Evolutionary conservation across 2,113 vertebrate genomes (phyloP), one percentile per base, ranked within the genome.

Genomic region (Phaethon lepturus): DNA sequence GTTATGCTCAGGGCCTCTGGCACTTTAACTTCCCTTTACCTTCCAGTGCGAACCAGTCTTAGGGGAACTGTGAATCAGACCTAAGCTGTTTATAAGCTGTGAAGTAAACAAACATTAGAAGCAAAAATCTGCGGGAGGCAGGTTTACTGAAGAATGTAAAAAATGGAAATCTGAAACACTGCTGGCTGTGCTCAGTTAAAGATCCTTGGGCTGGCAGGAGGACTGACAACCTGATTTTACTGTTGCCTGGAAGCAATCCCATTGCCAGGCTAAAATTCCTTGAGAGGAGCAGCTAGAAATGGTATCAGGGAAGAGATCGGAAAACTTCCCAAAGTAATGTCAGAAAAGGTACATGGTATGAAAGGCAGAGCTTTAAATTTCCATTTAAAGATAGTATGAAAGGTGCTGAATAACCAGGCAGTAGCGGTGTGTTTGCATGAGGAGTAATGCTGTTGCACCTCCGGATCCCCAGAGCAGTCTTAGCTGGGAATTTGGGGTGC

Each of bases 81-180:
- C 68, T 78, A 52, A 86, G 33, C 73, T 95, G 79, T 91, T 91
- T 88, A 83, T 88, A 94, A 94, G 75, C 82, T 95, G 69, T 75
- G 79, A 97, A 84, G 49, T 68, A 94, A 96, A 89, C 88, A 93
- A 96, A 94, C 63, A 73, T 89, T 68, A 91, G 64, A 95, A 92
- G 79, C 49, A 94, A 74, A 91, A 81, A 67, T 64, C 86, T 72
- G 49, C 6, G 0, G 81, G 81, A 88, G 66, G 14, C 13, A 82
- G 49, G 24, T 87, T 93, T 92, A 93, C 72, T 74, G 60, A 96
- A 94, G 63, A 86, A 81, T 56, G 40, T 84, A 17, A 87, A 67
- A 95, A 79, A 67, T 68, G 24, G 52, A 87, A 92, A 68, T 89
- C 73, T 86, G 55, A 92, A 86, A 55, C 16, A 59, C 56, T 86